Conservation (phyloP, 2,113 vertebrate species). For the Perca flavescens region DNA sequence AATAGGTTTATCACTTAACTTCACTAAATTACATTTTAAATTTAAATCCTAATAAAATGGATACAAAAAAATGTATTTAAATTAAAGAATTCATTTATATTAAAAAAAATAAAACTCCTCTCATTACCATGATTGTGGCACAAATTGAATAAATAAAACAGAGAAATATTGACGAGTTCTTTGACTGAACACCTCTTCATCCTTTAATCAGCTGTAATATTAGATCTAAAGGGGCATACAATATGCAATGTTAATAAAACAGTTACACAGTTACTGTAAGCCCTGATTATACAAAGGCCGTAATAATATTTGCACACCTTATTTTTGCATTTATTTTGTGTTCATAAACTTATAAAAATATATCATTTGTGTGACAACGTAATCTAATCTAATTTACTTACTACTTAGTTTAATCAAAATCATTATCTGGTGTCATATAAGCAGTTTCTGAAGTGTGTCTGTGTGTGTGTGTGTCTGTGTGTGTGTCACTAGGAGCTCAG, state of each 20-base stretch:
- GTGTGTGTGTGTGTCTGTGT: constrained; percentile 17
- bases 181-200: not conserved
- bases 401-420: not conserved
- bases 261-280: not conserved
- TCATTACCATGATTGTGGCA: too few relatives aligned
- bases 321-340: not conserved
- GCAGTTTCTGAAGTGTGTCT: too few relatives aligned
- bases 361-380: not conserved
- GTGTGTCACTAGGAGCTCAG: constrained; percentile 66
- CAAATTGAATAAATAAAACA: too few relatives aligned
- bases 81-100: not conserved
- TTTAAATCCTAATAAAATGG: too few relatives aligned
- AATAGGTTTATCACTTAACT: too few relatives aligned
- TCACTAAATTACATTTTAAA: too few relatives aligned
- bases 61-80: not conserved
- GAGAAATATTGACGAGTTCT: too few relatives aligned
- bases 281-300: not conserved
- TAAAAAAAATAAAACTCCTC: too few relatives aligned
- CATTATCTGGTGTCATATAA: not conserved
- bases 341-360: not conserved
- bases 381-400: not conserved
- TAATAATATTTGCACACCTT: constrained; percentile 1
- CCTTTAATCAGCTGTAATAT: not conserved
- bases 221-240: not conserved
- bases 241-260: not conserved